These are phyloP conservation scores for Brachypterus glaber DNA, from an alignment of 2,888 invertebrate genomes.

Conservation along the genomic window DNA sequence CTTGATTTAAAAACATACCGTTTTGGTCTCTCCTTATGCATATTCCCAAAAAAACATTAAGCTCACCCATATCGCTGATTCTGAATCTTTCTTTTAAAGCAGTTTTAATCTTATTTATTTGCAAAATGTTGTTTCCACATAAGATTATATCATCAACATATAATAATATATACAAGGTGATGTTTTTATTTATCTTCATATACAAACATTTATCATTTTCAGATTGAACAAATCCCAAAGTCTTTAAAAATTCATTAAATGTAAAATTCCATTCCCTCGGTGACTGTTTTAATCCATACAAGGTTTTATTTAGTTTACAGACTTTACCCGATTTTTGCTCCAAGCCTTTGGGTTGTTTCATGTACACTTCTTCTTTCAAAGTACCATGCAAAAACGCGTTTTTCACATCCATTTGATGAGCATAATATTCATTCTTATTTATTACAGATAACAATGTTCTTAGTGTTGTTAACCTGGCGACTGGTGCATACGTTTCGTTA, in stretches of 20 bases:
- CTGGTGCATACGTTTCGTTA: constrained; percentile 9
- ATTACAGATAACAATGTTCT: constrained; percentile 9
- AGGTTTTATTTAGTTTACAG: constrained; percentile 12
- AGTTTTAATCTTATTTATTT: constrained; percentile 1
- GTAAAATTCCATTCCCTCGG: constrained; percentile 14
- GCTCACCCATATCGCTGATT: constrained; percentile 25
- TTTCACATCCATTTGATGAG: constrained; percentile 14
- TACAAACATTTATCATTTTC: constrained; percentile 17
- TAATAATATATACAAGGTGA: constrained; percentile 12
- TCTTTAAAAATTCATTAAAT: constrained; percentile 14
- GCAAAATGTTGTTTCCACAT: constrained; percentile 4
- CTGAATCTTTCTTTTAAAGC: constrained; percentile 14
- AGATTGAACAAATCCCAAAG: constrained; percentile 12
- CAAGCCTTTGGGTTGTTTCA: constrained; percentile 14
- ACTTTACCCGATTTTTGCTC: constrained; percentile 7
- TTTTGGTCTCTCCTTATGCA: constrained; percentile 18
- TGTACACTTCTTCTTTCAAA: constrained; percentile 12
- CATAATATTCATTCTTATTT: constrained; percentile 7
- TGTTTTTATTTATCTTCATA: constrained; percentile 6
- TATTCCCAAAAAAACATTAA: constrained; percentile 23
- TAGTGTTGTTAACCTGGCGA: constrained; percentile 12
- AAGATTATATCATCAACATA: constrained; percentile 18
- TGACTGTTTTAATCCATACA: constrained; percentile 16
- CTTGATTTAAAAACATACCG: constrained; percentile 21
- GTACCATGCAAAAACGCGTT: constrained; percentile 13